Evolutionary conservation across 1,140 invertebrate genomes (phyloP).

Genomic region (Octopus bimaculoides): DNA sequence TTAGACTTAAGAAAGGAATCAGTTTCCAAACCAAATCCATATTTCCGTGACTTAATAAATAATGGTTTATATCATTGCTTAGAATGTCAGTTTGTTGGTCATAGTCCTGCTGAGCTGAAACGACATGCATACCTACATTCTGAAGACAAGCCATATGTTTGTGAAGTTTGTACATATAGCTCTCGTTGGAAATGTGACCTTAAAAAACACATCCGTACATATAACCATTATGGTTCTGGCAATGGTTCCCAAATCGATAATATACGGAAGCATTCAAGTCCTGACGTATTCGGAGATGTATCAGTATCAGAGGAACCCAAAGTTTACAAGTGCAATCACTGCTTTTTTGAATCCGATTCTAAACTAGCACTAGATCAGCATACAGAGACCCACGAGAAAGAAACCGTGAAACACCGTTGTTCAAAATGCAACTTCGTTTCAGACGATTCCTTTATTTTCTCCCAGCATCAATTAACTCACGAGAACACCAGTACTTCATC

Average conservation of each 20-base stretch:
- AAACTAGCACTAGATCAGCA: too few species aligned
- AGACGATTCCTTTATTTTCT: constrained; percentile 41
- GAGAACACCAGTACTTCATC: constrained; percentile 14
- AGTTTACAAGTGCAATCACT: too few species aligned
- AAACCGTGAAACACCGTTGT: constrained; percentile 40
- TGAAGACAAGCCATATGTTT: constrained; percentile 54
- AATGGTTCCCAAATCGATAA: constrained; percentile 16
- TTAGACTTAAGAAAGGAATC: background rate
- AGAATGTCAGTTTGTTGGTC: constrained; percentile 52
- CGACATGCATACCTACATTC: constrained; percentile 52
- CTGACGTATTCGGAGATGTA: too few species aligned
- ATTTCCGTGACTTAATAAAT: constrained; percentile 39
- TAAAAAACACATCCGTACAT: constrained; percentile 54
- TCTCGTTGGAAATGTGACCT: constrained; percentile 57
- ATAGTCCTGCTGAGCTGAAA: constrained; percentile 51
- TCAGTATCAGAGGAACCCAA: too few species aligned
- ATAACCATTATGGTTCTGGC: constrained; percentile 40
- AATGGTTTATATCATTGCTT: constrained; percentile 47
- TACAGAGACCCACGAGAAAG: constrained; percentile 14
- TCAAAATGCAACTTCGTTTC: constrained; percentile 45
- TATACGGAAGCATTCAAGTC: background rate
- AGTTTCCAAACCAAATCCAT: constrained; percentile 21
- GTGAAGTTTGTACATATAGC: constrained; percentile 50
- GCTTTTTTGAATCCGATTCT: too few species aligned
- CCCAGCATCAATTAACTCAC: constrained; percentile 46